These are phyloP conservation scores for Caenorhabditis latens DNA, from an alignment of 1,140 invertebrate genomes.

Conservation along the genomic window DNA sequence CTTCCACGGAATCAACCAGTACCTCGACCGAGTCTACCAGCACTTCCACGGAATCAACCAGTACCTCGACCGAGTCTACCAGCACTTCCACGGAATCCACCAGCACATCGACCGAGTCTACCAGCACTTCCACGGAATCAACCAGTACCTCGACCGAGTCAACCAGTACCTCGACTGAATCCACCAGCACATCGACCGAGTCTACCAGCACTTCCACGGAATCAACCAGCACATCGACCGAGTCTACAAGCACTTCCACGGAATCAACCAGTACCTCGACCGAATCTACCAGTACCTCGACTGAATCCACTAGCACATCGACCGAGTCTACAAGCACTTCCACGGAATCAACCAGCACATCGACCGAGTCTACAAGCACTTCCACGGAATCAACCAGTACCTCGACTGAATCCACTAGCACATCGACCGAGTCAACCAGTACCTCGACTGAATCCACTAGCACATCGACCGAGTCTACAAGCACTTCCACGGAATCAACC, in stretches of 20 bases:
- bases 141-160: conserved; percentile 5
- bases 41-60: not conserved
- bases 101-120: not conserved
- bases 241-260: not conserved
- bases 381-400: conserved; percentile 2
- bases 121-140: not conserved
- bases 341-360: conserved; percentile 10
- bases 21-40: not conserved
- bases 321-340: conserved; percentile 17
- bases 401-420: not conserved
- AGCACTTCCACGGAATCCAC: conserved; percentile 31
- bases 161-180: conserved; percentile 16
- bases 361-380: not conserved
- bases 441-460: conserved; percentile 18
- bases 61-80: conserved; percentile 12
- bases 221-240: not conserved
- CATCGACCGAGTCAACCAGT: not conserved
- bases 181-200: not conserved
- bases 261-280: conserved; percentile 1
- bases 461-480: not conserved
- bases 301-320: not conserved
- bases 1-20: not conserved
- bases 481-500: conserved; percentile 3
- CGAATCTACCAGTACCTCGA: not conserved
- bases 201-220: conserved; percentile 3